Base-by-base conservation (phyloP, 2,888 invertebrate genomes). In the Nysson spinosus region DNA sequence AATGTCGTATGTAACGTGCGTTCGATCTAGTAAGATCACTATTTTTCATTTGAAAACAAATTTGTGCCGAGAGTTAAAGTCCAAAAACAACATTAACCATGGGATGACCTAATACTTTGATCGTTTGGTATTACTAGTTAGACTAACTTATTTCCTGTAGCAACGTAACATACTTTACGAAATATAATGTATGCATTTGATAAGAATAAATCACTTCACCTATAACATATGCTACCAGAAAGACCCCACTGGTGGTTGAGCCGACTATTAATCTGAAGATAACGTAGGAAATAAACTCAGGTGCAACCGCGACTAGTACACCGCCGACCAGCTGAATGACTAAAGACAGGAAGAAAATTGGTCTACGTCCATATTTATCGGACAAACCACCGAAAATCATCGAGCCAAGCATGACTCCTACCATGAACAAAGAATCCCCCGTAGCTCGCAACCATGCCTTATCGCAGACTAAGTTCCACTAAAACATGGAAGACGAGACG, bases 211-310 rank as follows among this genome's bases (percentile, higher is more conserved):
- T 43, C 11, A 4, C 17, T 87, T 88, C 89, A 90, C 94, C 93
- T 72, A 94, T 92, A 42, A 94, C 94, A 85, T 94, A 94, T 37
- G 93, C 93, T 14, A 94, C 93, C 58, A 94, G 88, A 80, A 94
- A 94, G 6, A 94, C 92, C 1, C 94, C 94, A 4, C 93, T 93
- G 5, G 94, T 93, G 6, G 93, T 92, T 7, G 92, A 91, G 9
- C 94, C 94, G 17, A 94, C 90, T 43, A 94, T 83, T 61, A 92
- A 86, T 66, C 94, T 89, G 34, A 92, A 89, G 51, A 92, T 82
- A 7, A 92, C 91, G 79, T 92, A 94, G 39, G 90, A 90, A 80
- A 91, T 89, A 82, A 91, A 93, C 75, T 93, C 92, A 0, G 93
- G 93, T 0, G 93, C 89, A 42, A 93, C 78, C 3, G 92, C 92